Conservation (phyloP, 2,797 vertebrate genomes). For the Vireo griseus region DNA sequence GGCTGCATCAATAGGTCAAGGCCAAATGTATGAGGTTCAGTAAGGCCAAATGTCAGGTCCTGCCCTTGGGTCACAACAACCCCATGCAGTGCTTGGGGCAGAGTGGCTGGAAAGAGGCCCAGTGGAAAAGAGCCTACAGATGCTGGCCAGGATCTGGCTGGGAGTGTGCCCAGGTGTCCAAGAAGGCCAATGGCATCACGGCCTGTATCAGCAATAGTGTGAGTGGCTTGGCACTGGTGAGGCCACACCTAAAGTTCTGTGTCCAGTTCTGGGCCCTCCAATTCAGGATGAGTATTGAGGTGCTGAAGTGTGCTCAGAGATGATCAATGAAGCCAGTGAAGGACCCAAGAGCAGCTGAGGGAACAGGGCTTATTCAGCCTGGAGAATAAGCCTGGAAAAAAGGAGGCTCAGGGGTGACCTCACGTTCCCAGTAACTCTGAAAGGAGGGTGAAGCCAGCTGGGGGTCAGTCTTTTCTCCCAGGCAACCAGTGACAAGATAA, state of each 20-base stretch:
- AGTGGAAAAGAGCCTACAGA: fast-evolving
- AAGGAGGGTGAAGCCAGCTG: not conserved
- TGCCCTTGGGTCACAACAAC: too few species aligned
- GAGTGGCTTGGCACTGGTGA: not conserved
- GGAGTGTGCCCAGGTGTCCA: too few species aligned
- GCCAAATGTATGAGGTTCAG: not conserved
- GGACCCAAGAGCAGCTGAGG: not conserved
- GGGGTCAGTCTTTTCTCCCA: not conserved
- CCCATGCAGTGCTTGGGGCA: not conserved
- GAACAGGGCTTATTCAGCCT: not conserved
- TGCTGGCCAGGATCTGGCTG: fast-evolving
- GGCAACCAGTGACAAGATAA: not conserved
- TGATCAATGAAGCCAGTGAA: not conserved
- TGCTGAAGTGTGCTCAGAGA: not conserved
- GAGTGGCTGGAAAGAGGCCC: not conserved
- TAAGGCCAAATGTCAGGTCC: not conserved
- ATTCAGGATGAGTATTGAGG: not conserved
- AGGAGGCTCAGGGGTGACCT: not conserved
- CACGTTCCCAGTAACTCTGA: too few species aligned
- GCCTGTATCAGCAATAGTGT: not conserved
- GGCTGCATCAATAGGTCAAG: not conserved
- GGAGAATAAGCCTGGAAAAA: not conserved
- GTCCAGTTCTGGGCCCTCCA: not conserved
- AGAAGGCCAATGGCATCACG: not conserved
- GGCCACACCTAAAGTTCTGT: fast-evolving